These are phyloP conservation scores for Manis pentadactyla DNA, from an alignment of 2,797 vertebrate genomes.

Conservation along the genomic window DNA sequence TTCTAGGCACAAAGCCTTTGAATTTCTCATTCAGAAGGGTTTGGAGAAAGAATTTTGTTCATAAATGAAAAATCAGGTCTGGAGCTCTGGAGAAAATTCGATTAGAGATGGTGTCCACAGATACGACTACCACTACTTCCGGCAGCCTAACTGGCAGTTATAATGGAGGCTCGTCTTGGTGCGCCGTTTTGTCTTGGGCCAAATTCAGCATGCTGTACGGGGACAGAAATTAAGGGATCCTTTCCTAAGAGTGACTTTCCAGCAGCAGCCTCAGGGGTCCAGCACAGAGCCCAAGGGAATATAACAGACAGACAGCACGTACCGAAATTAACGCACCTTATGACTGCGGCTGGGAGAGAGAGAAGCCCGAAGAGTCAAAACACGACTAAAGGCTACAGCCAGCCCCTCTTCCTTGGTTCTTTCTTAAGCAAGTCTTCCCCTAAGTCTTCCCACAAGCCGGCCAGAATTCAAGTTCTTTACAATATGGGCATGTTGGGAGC, in stretches of 20 bases:
- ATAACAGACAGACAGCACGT: neutral
- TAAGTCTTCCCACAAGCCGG: neutral
- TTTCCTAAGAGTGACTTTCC: neutral
- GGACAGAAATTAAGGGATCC: neutral
- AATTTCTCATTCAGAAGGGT: constrained; percentile 72
- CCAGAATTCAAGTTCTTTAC: neutral
- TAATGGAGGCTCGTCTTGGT: constrained; percentile 42
- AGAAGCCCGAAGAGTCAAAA: neutral
- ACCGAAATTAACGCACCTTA: neutral
- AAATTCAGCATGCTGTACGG: neutral
- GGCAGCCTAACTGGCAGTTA: constrained; percentile 43
- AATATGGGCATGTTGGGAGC: neutral
- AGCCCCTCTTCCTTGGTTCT: neutral
- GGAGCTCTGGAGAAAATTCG: constrained; percentile 50
- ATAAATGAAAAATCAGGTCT: constrained; percentile 66
- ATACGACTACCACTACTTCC: constrained; percentile 23
- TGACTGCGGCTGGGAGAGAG: neutral
- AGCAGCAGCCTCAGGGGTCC: neutral
- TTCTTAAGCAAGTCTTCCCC: constrained; percentile 45
- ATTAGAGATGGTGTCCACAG: constrained; percentile 59
- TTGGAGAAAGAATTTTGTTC: constrained; percentile 76
- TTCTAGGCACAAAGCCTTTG: neutral
- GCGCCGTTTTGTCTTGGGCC: constrained; percentile 64
- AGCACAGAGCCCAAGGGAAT: neutral
- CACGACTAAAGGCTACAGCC: neutral